Percentiles rank a stretch among this genome's conserved stretches.
These are phyloP conservation scores for Pseudochirops corinnae DNA, from an alignment of 2,797 vertebrate species.

Conservation along the genomic window DNA sequence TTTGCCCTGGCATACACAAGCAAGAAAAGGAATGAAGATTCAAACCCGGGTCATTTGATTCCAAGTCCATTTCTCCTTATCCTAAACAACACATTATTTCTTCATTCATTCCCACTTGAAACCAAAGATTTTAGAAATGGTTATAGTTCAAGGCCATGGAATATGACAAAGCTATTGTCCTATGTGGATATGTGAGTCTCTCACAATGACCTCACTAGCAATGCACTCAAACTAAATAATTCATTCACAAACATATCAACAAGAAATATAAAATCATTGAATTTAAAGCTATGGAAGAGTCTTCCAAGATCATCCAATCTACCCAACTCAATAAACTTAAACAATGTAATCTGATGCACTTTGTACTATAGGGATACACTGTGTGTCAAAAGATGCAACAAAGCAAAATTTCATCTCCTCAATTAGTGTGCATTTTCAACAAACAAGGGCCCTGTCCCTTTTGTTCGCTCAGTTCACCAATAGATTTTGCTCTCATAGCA, in stretches of 20 bases:
- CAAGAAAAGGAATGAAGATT: neutral
- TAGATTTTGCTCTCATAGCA: neutral
- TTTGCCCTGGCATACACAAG: neutral
- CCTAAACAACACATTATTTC: neutral
- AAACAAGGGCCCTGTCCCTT: neutral
- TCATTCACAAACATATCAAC: neutral
- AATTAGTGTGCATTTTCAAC: neutral
- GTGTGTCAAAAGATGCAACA: neutral
- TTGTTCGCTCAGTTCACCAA: neutral
- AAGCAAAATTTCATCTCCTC: neutral
- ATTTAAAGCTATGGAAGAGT: neutral
- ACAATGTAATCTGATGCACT: neutral
- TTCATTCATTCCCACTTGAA: neutral
- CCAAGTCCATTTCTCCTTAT: neutral
- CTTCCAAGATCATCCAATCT: neutral
- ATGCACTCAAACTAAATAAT: neutral
- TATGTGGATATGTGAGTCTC: neutral
- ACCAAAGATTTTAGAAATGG: neutral
- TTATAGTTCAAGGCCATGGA: neutral
- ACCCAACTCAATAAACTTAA: neutral
- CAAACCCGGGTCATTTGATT: neutral
- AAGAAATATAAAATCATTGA: neutral
- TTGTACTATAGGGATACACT: neutral
- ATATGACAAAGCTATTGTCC: neutral
- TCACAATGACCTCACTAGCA: neutral